Base-by-base conservation (phyloP, 1,140 invertebrate genomes). In the Halesus radiatus region DNA sequence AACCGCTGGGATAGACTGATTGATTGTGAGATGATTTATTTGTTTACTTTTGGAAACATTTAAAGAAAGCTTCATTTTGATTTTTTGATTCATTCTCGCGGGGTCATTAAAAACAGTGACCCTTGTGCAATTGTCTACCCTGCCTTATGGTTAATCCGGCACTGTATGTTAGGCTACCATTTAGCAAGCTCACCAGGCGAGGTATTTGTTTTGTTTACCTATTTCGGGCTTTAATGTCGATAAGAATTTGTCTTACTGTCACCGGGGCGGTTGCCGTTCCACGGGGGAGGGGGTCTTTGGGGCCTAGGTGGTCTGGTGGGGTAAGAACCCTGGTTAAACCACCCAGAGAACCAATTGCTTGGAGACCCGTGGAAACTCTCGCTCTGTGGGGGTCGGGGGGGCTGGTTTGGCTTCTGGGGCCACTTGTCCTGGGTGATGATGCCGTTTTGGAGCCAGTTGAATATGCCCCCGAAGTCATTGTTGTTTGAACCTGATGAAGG, bases 321-420 rank as follows among this genome's bases (percentile, higher is more conserved):
- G 32, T 72, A 54, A 6, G 58, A 18, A 15, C 32, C 45, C 15
- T 64, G 60, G 20, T 72, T 56, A 54, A 82, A 82, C 81, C 81
- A 82, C 6, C 75, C 78, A 66, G 29, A 78, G 50, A 82, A 82
- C 81, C 81, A 82, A 10, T 52, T 60, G 13, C 37, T 60, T 1
- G 64, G 8, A n/a, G n/a, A 26, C 4, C 70, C 29, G 20, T 23
- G 68, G 68, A 13, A 20, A 15, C 45, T 23, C 22, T 23, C n/a
- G 74, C 45, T 53, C 13, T n/a, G 50, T 45, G 62, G 20, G 15
- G 80, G 76, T 22, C 54, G 73, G 4, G 74, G 18, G 32, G 80
- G 80, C 26, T 50, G 76, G 16, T 18, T 68, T 15, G 80, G 80
- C 73, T 22, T 81, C 7, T 32, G 32, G 10, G 74, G 54, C 54